These are phyloP conservation scores for Cervus canadensis DNA, from an alignment of 2,113 vertebrate genomes.

Conservation along the genomic window DNA sequence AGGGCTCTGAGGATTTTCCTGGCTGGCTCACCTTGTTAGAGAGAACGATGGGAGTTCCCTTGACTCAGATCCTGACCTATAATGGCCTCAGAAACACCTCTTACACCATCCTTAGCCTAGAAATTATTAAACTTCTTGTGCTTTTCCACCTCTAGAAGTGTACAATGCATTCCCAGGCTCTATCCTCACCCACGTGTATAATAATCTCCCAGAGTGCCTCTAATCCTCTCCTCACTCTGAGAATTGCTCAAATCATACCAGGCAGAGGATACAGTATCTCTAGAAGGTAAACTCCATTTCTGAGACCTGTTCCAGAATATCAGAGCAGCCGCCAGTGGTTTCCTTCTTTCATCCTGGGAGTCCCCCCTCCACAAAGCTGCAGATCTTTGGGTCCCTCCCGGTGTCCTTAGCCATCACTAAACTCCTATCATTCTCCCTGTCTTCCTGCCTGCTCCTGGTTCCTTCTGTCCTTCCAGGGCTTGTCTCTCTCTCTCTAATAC, in stretches of 20 bases:
- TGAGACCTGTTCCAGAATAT: background rate
- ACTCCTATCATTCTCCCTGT: no score
- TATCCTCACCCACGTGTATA: rapidly evolving
- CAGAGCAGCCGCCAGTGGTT: background rate
- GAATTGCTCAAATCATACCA: background rate
- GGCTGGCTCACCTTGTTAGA: background rate
- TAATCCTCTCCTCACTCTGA: background rate
- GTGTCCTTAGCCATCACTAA: background rate
- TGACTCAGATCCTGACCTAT: background rate
- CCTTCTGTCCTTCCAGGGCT: background rate
- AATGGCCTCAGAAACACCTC: background rate
- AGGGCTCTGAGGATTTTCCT: no score
- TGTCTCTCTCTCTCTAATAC: background rate
- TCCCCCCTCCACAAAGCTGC: background rate
- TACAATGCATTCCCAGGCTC: background rate
- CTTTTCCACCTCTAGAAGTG: background rate
- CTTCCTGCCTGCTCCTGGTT: background rate
- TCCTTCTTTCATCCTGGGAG: background rate
- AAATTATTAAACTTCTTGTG: background rate
- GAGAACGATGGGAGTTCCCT: background rate
- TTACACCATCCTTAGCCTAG: no score
- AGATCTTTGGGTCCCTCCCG: background rate
- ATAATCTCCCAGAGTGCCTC: background rate
- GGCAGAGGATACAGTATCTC: background rate
- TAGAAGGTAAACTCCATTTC: background rate